phyloP scores from a whole-genome alignment of 2,113 vertebrate species.

The Lepidothrix coronata region DNA sequence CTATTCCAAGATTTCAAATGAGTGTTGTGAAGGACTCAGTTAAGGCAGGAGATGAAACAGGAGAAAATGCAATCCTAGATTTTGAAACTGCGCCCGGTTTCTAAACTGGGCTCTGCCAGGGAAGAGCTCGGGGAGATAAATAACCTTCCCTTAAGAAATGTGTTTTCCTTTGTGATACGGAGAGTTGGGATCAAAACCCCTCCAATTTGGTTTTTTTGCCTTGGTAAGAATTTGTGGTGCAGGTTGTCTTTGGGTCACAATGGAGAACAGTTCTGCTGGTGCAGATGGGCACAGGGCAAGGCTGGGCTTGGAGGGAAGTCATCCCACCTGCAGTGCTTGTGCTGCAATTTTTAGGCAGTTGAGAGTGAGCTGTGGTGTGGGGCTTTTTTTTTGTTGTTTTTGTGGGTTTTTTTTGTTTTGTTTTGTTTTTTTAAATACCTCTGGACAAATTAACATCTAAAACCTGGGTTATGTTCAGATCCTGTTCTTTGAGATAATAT shows the following conservation, averaged over 20 bases:
- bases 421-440: background rate
- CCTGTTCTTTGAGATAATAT: constrained; percentile 9
- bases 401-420: background rate
- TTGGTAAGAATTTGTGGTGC: background rate
- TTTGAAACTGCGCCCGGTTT: background rate
- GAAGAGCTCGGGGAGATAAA: background rate
- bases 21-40: background rate
- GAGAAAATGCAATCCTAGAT: background rate
- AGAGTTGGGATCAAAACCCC: background rate
- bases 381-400: too few species aligned
- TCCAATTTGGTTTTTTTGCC: background rate
- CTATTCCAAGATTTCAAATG: background rate
- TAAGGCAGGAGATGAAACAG: background rate
- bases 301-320: background rate
- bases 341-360: background rate
- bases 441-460: background rate
- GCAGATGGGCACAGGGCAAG: background rate
- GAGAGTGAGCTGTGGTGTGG: background rate
- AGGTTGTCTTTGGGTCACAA: background rate
- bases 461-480: background rate
- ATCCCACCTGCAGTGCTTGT: background rate
- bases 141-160: background rate
- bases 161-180: background rate
- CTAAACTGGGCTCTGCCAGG: background rate
- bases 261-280: background rate